These are phyloP conservation scores for Nebria brevicollis DNA, from an alignment of 2,888 invertebrate species.

Conservation along the genomic window DNA sequence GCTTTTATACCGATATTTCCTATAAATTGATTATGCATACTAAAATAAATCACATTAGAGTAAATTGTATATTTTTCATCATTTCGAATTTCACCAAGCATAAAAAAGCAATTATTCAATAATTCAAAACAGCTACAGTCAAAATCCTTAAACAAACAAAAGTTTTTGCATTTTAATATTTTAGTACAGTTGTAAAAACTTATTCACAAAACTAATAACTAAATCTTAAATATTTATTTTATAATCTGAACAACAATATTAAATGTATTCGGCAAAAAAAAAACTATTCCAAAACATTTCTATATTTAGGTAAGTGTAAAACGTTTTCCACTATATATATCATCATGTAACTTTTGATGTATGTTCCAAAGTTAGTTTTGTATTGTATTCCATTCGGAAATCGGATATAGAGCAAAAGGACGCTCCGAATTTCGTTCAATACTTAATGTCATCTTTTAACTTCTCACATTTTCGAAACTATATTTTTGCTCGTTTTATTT, in stretches of 20 bases:
- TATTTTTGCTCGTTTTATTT: slow-evolving; percentile 19
- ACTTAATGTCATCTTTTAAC: slow-evolving; percentile 18
- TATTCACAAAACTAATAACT: too few species aligned
- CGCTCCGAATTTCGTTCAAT: neutral
- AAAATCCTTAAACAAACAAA: too few species aligned
- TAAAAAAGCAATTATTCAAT: neutral
- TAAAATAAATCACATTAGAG: neutral
- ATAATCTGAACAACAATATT: too few species aligned
- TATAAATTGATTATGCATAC: neutral
- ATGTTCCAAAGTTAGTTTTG: neutral
- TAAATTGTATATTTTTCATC: neutral
- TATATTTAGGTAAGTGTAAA: neutral
- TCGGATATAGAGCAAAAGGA: slow-evolving; percentile 17
- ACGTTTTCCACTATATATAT: neutral
- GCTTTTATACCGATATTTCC: neutral
- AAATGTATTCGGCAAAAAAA: neutral
- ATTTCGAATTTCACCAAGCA: neutral
- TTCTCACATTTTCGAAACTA: slow-evolving; percentile 30
- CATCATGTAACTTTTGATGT: neutral
- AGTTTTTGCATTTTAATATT: too few species aligned
- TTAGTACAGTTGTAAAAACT: too few species aligned
- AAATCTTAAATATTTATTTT: too few species aligned
- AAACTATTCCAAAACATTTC: neutral
- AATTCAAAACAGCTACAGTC: neutral
- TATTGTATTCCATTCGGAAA: slow-evolving; percentile 34